Conservation (phyloP, 2,797 vertebrate genomes). For the Balearica regulorum region DNA sequence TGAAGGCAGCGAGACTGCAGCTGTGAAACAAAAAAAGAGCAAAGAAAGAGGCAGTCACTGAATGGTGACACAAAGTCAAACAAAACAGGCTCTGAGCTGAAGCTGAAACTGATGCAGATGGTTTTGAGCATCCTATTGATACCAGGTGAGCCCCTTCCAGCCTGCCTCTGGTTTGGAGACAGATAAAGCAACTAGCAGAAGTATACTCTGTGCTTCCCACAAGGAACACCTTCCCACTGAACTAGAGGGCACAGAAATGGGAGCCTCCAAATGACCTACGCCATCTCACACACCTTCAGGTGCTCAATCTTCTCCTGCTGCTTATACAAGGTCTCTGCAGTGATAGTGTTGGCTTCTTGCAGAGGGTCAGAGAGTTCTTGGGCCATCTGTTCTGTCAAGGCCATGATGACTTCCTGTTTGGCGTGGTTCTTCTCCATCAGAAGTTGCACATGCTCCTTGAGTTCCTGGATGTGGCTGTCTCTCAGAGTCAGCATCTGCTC, state of each 20-base stretch:
- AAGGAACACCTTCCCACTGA: background rate
- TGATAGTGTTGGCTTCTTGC: background rate
- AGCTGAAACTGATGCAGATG: background rate
- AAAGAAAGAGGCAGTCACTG: background rate
- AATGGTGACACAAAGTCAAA: background rate
- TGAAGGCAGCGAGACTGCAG: background rate
- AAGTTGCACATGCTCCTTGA: slow-evolving; percentile 75
- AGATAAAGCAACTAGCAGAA: background rate
- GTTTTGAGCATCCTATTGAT: background rate
- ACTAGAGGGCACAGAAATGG: background rate
- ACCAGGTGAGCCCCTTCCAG: background rate
- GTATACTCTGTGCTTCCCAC: background rate
- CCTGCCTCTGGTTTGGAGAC: background rate
- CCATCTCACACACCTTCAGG: slow-evolving; percentile 79
- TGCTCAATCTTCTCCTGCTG: slow-evolving; percentile 82
- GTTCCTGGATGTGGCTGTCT: slow-evolving; percentile 76
- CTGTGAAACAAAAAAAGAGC: background rate
- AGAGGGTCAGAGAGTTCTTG: slow-evolving; percentile 48
- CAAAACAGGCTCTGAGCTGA: background rate
- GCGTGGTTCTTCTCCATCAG: slow-evolving; percentile 87
- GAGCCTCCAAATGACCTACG: background rate
- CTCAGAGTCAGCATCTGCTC: slow-evolving; percentile 67
- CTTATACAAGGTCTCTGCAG: slow-evolving; percentile 67
- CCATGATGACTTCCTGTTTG: slow-evolving; percentile 88
- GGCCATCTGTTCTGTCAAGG: slow-evolving; percentile 83